These are phyloP conservation scores for Sebastes umbrosus DNA, from an alignment of 2,797 vertebrate species.

Conservation along the genomic window DNA sequence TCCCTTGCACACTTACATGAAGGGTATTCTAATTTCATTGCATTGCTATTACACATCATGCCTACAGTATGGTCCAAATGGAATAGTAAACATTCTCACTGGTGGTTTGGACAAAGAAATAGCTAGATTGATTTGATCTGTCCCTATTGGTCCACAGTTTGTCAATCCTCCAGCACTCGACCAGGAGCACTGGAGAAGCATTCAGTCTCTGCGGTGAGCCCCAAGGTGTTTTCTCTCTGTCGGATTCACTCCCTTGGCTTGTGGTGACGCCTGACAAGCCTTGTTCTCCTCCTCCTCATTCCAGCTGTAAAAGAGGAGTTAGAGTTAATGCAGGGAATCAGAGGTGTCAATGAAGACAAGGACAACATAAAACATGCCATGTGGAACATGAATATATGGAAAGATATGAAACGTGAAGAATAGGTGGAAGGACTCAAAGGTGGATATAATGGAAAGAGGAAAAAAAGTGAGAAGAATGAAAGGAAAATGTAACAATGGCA, in stretches of 20 bases:
- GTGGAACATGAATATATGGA: neutral
- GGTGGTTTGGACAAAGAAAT: conserved; percentile 41
- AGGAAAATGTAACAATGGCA: neutral
- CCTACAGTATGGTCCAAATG: conserved; percentile 35
- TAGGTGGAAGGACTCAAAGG: neutral
- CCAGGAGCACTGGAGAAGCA: conserved; percentile 58
- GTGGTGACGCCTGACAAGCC: conserved; percentile 57
- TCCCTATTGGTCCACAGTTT: conserved; percentile 43
- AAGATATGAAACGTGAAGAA: neutral
- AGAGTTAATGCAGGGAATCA: neutral
- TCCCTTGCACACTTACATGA: conserved; percentile 38
- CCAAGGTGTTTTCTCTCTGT: neutral
- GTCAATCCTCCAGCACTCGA: conserved; percentile 30
- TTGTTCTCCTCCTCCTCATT: conserved; percentile 56
- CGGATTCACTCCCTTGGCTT: conserved; percentile 58
- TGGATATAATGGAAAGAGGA: neutral
- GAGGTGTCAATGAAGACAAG: neutral
- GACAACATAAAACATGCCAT: neutral
- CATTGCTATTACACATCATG: conserved; percentile 45
- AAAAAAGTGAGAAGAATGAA: neutral
- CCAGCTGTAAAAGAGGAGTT: conserved; percentile 45
- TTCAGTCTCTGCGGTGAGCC: conserved; percentile 54
- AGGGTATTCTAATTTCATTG: conserved; percentile 29
- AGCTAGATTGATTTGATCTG: conserved; percentile 23
- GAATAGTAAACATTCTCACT: conserved; percentile 37